Conservation (phyloP, 2,797 vertebrate genomes). For the Sternotherus odoratus region DNA sequence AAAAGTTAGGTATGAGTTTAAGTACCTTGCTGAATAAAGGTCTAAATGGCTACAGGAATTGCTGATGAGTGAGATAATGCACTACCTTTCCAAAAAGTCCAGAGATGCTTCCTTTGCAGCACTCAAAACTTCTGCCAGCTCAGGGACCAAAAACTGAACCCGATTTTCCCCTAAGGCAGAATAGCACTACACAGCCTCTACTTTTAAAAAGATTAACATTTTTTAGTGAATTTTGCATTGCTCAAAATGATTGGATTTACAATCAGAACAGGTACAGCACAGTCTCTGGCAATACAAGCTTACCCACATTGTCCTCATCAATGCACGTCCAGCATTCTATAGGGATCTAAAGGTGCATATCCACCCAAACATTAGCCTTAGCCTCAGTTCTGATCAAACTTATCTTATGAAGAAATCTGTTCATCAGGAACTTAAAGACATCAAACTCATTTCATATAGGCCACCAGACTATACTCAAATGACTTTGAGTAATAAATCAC, state of each 20-base stretch:
- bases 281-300: not conserved
- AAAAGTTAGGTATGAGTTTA: not conserved
- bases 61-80: not conserved
- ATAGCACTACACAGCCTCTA: not conserved
- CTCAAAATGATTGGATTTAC: not conserved
- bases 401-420: not conserved
- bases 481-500: not conserved
- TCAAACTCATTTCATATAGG: not conserved
- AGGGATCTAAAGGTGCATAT: not conserved
- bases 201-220: not conserved
- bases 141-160: not conserved
- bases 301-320: not conserved
- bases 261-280: not conserved
- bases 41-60: not conserved
- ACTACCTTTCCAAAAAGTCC: not conserved
- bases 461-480: not conserved
- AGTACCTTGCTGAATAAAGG: not conserved
- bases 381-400: not conserved
- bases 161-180: not conserved
- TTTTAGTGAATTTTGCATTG: not conserved
- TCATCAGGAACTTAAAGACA: not conserved
- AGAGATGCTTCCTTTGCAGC: accelerated
- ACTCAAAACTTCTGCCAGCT: not conserved
- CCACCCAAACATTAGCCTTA: not conserved
- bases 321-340: not conserved